Evolutionary conservation across 2,113 vertebrate species (phyloP).

Genomic region (Hymenochirus boettgeri): DNA sequence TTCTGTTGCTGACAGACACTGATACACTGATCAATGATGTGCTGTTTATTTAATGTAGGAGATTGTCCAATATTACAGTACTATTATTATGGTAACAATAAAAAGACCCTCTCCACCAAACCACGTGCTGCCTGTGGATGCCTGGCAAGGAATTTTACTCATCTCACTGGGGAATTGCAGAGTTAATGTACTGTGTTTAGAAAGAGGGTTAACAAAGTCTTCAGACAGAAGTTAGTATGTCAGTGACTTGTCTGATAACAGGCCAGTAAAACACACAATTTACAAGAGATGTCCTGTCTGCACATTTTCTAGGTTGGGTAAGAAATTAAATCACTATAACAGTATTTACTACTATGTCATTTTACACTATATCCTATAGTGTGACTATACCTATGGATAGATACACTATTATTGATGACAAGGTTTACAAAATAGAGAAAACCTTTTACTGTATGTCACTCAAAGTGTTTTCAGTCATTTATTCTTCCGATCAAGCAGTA

Average conservation of each 20-base stretch:
- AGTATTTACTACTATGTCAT: no score
- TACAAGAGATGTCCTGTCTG: slow-evolving; percentile 33
- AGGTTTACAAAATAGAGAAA: no score
- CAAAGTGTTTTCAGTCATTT: no score
- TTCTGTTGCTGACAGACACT: no score
- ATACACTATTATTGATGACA: no score
- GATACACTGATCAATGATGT: slow-evolving; percentile 8
- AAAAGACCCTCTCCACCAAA: slow-evolving; percentile 7
- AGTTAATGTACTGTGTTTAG: slow-evolving; percentile 17
- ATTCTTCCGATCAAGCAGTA: no score
- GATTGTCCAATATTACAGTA: background rate
- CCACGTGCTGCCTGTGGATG: slow-evolving; percentile 29
- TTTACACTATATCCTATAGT: no score
- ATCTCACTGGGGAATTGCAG: slow-evolving; percentile 28
- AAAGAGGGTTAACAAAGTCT: slow-evolving; percentile 16
- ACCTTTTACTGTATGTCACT: no score
- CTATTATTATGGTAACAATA: no score
- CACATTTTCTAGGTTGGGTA: no score
- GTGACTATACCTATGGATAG: no score
- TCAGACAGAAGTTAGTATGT: slow-evolving; percentile 38
- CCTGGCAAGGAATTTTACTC: slow-evolving; percentile 23
- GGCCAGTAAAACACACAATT: slow-evolving; percentile 24
- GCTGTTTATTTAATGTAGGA: slow-evolving; percentile 12
- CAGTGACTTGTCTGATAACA: slow-evolving; percentile 35
- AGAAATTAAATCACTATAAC: no score